Evolutionary conservation across 2,888 invertebrate genomes (phyloP), one percentile per base, ranked within the genome.

Genomic region (Drosophila gaucha): DNA sequence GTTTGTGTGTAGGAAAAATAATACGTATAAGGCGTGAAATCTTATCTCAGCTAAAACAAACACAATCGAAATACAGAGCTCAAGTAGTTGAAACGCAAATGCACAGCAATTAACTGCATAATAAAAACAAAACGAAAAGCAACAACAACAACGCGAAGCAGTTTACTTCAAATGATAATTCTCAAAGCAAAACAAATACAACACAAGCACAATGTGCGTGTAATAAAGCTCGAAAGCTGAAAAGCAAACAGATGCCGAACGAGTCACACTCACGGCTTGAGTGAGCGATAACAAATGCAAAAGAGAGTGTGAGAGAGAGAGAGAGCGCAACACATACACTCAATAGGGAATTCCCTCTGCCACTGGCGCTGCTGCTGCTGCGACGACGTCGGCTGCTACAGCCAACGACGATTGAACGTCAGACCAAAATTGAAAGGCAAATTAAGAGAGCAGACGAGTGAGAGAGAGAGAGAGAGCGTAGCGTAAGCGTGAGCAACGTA

Each of bases 271-370:
- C 60, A 35, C 67, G 59, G 68, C 56, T 59, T 50, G 47, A 67
- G 63, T 60, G 63, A 58, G 47, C 50, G 51, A 59, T 52, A 66
- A 54, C 66, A 41, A 43, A 52, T 14, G 20, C 39, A 51, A 43
- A 14, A 1, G 24, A 24, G 35, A 16, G 49, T 35, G 22, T 8
- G 39, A 3, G 43, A 49, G 47, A 24, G 52, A 16, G 41, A 16
- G 30, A 44, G 52, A 55, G 59, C 16, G 44, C 16, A 20, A 28
- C 14, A 14, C 26, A 33, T 33, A 52, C 58, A 51, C 64, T 67
- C 62, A 67, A 63, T 51, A 79, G 89, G 89, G 89, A 89, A 89
- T 89, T 88, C 89, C 89, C 86, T 87, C 77, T 73, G 64, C 67
- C 52, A 41, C 38, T 73, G 64, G 65, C 52, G 35, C 38, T 62